Percentiles rank a stretch among this genome's conserved stretches.
Conservation (phyloP, 1,140 invertebrate species). For the Cydia strobilella region DNA sequence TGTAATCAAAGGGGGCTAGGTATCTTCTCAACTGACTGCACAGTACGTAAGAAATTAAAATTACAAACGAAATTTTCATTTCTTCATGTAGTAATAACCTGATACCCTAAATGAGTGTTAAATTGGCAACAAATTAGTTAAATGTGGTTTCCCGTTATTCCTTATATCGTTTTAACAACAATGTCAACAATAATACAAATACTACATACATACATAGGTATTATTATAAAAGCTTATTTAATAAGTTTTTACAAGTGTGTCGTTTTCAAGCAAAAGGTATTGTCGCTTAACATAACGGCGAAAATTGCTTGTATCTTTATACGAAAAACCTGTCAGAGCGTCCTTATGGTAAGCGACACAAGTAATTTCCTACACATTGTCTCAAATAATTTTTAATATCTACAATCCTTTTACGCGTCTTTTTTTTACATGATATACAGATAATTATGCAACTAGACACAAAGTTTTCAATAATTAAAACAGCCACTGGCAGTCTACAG, state of each 20-base stretch:
- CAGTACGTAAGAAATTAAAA: too few relatives aligned
- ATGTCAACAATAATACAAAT: not conserved
- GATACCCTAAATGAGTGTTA: not conserved
- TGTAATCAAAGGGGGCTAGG: too few relatives aligned
- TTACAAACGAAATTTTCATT: not conserved
- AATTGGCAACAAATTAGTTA: not conserved
- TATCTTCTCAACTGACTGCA: too few relatives aligned
- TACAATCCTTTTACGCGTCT: not conserved
- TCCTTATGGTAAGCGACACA: too few relatives aligned
- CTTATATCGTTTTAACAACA: not conserved
- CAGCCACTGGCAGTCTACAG: not conserved
- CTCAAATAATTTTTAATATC: not conserved
- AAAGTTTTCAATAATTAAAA: not conserved
- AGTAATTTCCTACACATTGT: not conserved
- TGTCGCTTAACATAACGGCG: too few relatives aligned
- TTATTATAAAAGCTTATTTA: not conserved
- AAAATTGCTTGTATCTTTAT: too few relatives aligned
- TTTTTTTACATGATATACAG: not conserved
- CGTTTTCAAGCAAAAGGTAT: too few relatives aligned
- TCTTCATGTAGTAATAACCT: not conserved
- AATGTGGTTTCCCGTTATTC: not conserved
- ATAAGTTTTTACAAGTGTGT: too few relatives aligned
- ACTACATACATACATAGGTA: conserved; percentile 1
- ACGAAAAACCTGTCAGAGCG: too few relatives aligned
- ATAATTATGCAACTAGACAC: not conserved